Base-by-base conservation (phyloP, 2,797 vertebrate species). In the Hylomyscus alleni region DNA sequence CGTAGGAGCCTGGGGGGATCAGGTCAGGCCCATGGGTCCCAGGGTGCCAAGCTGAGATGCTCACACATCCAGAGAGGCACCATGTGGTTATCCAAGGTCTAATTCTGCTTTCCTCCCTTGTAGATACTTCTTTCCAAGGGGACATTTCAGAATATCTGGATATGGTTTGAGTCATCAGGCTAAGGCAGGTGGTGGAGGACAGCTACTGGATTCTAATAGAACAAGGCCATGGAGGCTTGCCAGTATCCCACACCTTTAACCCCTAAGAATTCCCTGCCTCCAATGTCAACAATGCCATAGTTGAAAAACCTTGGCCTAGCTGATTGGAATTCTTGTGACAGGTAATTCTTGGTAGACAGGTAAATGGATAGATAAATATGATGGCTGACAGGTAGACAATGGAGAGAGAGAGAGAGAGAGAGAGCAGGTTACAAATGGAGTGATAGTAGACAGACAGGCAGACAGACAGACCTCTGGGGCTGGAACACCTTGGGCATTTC, bases 401-500 rank as follows among this genome's bases (percentile, higher is more conserved):
- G 44, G 44, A 44, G 44, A 44, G 44, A 44, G 44, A 44, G 44
- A 44, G 44, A 44, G 44, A 44, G 44, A 44, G 44, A 44, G 44
- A 44, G 44, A 44, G 29, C 29, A 60, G 31, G 22, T 56, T 67
- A 76, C 3, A 44, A 19, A 60, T 20, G 47, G 37, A 83, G 7
- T 54, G 50, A 26, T 37, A 26, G 50, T 54, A 52, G 62, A 52
- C 50, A 44, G 29, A 24, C 31, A 89, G 29, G 5, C 13, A 52
- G 60, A 62, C 3, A 52, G 85, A n/a, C 29, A 29, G 29, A 12
- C 17, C 34, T 24, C 52, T 12, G 1, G 12, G 1, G 56, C 50
- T 13, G 14, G 40, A 34, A 34, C 0, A 4, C 15, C 72, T 0
- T 4, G 73, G 69, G 10, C 10, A 5, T 17, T 4, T 3, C 0